Conservation (phyloP, 2,888 invertebrate species). For the Lasioglossum leucozonium region DNA sequence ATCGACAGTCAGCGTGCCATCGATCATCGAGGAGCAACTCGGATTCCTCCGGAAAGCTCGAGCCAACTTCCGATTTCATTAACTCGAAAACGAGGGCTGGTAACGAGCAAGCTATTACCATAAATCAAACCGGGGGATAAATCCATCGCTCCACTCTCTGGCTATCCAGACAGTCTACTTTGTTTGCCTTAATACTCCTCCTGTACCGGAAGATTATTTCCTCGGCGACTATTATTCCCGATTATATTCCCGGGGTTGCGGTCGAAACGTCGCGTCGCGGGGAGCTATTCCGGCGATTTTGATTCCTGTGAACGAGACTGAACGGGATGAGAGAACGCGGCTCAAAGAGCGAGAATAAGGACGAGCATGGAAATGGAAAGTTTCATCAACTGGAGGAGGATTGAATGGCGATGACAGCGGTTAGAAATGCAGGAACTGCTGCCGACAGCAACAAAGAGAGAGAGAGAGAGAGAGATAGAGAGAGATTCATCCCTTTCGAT, state of each 20-base stretch:
- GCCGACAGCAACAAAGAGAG: conserved; percentile 1
- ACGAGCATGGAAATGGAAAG: conserved; percentile 72
- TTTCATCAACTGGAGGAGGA: conserved; percentile 75
- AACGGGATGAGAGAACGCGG: conserved; percentile 4
- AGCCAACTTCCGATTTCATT: conserved; percentile 19
- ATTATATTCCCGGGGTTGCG: conserved; percentile 25
- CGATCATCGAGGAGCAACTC: background rate
- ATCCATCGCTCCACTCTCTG: background rate
- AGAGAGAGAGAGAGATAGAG: background rate
- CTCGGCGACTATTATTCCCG: conserved; percentile 14
- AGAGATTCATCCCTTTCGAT: conserved; percentile 13
- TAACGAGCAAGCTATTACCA: conserved; percentile 21
- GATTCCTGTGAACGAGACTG: background rate
- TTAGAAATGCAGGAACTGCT: conserved; percentile 25
- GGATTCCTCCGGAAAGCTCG: background rate
- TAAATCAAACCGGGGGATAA: background rate
- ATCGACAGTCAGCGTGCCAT: background rate
- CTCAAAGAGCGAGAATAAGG: conserved; percentile 51
- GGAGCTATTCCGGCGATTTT: background rate
- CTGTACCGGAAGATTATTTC: conserved; percentile 27
- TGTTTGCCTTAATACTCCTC: conserved; percentile 22
- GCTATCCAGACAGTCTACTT: conserved; percentile 9
- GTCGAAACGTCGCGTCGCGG: background rate
- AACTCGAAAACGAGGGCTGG: conserved; percentile 2
- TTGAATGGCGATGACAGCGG: conserved; percentile 65